Base-by-base conservation (phyloP, 2,888 invertebrate species). In the Cybosia mesomella region DNA sequence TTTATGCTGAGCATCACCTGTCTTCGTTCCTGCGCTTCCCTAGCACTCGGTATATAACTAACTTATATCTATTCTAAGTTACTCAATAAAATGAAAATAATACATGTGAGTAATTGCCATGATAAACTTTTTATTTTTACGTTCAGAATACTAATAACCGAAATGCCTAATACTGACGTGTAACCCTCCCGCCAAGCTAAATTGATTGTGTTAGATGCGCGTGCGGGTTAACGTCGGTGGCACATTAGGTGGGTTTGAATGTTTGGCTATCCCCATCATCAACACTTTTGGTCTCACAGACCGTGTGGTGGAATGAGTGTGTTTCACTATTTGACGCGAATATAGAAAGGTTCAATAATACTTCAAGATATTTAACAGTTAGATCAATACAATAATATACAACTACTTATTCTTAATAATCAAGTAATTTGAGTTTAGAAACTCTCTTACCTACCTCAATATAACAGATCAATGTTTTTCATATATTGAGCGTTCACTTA, bases 401-500 rank as follows among this genome's bases (percentile, higher is more conserved):
- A 43, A 43, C 7, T 43, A 43, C 18, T 43, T 18, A 43, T 18
- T 4, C 18, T 39, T 43, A 39, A 15, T 43, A 43, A 18, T 7
- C 18, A 43, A 43, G 18, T 18, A 43, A 43, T 43, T 43, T 18
- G 43, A 43, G 43, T 18, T 43, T 43, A 43, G 18, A 43, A 43
- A 43, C 18, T 43, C 36, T 13, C 9, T 21, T 15, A 22, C n/a
- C n/a, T n/a, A n/a, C n/a, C 59, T 22, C 36, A 36, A 15, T 15
- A 21, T 39, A 39, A 22, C 9, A 39, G 24, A 59, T 15, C 22
- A 36, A 39, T 28, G 9, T 24, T 15, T 24, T 10, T 39, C 21
- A 18, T 59, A 59, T 39, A 39, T 18, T 36, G 22, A 59, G 63
- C 34, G 2, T 67, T 62, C 13, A 71, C 58, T 66, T 64, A 64